These are phyloP conservation scores for Apeira syringaria DNA, from an alignment of 2,888 invertebrate genomes.

Conservation along the genomic window DNA sequence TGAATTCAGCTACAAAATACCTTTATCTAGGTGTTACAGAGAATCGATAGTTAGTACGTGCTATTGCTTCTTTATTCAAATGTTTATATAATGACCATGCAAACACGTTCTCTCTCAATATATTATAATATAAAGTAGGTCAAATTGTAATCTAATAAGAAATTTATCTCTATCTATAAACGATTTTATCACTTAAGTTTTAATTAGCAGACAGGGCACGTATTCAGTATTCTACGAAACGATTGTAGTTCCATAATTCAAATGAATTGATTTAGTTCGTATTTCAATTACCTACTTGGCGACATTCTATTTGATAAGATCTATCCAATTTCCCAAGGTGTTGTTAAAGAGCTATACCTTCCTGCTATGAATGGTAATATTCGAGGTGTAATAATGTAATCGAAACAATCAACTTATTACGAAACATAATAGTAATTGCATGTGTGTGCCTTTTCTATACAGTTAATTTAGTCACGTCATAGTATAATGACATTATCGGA, in stretches of 20 bases:
- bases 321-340: constrained; percentile 19
- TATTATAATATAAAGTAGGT: too few species aligned
- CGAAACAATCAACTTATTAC: constrained; percentile 28
- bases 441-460: constrained; percentile 22
- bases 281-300: constrained; percentile 23
- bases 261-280: constrained; percentile 6
- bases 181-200: too few species aligned
- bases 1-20: too few species aligned
- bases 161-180: too few species aligned
- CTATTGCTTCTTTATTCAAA: too few species aligned
- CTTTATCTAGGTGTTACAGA: too few species aligned
- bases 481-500: constrained; percentile 46
- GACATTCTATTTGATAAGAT: constrained; percentile 27
- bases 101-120: too few species aligned
- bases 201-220: not conserved
- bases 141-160: too few species aligned
- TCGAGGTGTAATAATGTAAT: constrained; percentile 14
- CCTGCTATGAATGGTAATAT: constrained; percentile 10
- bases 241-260: not conserved
- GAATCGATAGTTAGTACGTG: too few species aligned
- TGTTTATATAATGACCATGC: too few species aligned
- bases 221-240: not conserved
- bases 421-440: constrained; percentile 27
- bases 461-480: constrained; percentile 43
- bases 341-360: constrained; percentile 12